Percentiles rank a stretch among this genome's conserved stretches.
These are phyloP conservation scores for Amazona guildingii DNA, from an alignment of 2,113 vertebrate species.

Conservation along the genomic window DNA sequence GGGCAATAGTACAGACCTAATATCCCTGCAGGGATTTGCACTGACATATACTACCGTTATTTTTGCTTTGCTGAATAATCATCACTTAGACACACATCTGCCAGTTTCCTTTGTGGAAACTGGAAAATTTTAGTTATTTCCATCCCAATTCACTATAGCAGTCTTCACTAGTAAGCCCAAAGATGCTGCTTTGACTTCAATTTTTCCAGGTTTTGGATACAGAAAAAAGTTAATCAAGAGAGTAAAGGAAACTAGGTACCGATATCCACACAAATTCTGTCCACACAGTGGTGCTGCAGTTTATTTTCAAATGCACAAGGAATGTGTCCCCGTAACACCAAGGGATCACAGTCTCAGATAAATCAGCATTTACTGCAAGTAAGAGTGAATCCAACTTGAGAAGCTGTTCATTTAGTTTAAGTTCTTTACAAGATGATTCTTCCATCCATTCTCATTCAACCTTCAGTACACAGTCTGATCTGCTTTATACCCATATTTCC, in stretches of 20 bases:
- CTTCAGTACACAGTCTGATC: neutral
- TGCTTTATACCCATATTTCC: neutral
- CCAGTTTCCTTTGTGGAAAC: neutral
- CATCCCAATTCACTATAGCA: neutral
- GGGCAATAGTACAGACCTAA: neutral
- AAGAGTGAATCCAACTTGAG: neutral
- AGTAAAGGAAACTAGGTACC: neutral
- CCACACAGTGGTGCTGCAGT: neutral
- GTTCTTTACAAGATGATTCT: neutral
- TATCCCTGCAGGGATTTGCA: neutral
- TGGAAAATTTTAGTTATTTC: neutral
- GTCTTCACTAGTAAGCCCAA: neutral
- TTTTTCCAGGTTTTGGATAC: neutral
- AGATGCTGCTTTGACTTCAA: fast-evolving
- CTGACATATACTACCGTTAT: neutral
- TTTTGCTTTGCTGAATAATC: neutral
- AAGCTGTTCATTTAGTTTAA: neutral
- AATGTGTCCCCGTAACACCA: neutral
- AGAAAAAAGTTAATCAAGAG: neutral
- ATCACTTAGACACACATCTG: neutral
- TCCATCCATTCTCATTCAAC: neutral
- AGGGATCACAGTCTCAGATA: neutral
- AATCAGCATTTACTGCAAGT: neutral
- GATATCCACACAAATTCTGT: neutral
- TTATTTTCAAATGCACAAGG: neutral